These are phyloP conservation scores for Gastrophryne carolinensis DNA, from an alignment of 2,797 vertebrate species.

Conservation along the genomic window DNA sequence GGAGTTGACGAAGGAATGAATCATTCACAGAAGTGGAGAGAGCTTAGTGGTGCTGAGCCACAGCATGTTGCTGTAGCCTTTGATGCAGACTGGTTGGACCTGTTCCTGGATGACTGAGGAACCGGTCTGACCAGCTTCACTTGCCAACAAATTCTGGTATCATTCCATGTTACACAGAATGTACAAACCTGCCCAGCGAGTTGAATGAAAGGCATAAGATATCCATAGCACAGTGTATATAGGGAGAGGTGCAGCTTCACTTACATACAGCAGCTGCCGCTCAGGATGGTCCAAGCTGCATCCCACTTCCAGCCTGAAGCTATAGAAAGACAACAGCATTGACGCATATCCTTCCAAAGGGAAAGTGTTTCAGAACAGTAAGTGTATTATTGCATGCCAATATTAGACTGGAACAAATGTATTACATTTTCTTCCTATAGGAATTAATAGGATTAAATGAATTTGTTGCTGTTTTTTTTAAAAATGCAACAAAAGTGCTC, in stretches of 20 bases:
- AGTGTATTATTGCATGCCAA: conserved; percentile 64
- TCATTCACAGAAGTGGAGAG: conserved; percentile 61
- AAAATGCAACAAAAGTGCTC: too few relatives aligned
- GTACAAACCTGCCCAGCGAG: conserved; percentile 82
- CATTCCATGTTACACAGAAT: conserved; percentile 80
- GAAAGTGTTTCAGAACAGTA: conserved; percentile 69
- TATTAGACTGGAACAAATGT: too few relatives aligned
- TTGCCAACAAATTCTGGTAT: conserved; percentile 86
- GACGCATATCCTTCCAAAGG: conserved; percentile 63
- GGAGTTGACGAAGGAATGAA: conserved; percentile 72
- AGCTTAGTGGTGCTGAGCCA: conserved; percentile 69
- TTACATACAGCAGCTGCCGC: conserved; percentile 64
- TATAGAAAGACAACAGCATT: conserved; percentile 57
- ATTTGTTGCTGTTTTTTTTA: too few relatives aligned
- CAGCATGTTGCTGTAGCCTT: conserved; percentile 74
- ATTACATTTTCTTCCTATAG: too few relatives aligned
- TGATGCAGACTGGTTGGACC: conserved; percentile 78
- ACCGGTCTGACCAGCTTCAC: conserved; percentile 76
- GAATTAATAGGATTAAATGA: too few relatives aligned
- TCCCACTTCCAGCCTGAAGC: conserved; percentile 63
- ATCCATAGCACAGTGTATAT: conserved; percentile 79
- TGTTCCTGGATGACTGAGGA: conserved; percentile 71
- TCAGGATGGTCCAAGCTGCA: conserved; percentile 68
- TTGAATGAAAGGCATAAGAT: conserved; percentile 85
- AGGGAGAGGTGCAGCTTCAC: conserved; percentile 72